phyloP scores from a whole-genome alignment of 2,888 invertebrate species.

The Latrodectus hesperus region DNA sequence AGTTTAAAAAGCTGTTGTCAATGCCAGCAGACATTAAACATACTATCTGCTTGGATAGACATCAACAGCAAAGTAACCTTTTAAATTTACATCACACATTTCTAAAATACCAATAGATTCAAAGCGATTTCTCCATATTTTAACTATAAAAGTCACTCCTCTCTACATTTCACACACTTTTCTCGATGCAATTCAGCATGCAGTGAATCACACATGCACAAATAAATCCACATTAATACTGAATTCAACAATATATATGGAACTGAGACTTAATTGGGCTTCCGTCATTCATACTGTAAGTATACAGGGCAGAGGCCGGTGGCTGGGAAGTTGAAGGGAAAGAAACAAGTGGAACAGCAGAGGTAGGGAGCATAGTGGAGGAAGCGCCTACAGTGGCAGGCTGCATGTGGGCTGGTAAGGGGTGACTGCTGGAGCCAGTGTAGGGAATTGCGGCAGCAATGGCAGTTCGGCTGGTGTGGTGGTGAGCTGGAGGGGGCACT shows the following conservation, averaged over 20 bases:
- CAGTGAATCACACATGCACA: background rate
- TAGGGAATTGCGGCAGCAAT: slow-evolving; percentile 75
- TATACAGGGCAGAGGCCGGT: slow-evolving; percentile 73
- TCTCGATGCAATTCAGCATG: slow-evolving; percentile 11
- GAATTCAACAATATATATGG: slow-evolving; percentile 79
- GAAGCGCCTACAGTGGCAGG: slow-evolving; percentile 72
- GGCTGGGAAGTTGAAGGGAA: slow-evolving; percentile 80
- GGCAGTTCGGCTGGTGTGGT: slow-evolving; percentile 79
- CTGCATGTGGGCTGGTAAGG: slow-evolving; percentile 87
- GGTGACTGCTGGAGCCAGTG: slow-evolving; percentile 80
- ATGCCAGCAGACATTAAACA: slow-evolving; percentile 23
- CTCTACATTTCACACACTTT: slow-evolving; percentile 27
- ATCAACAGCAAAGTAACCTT: slow-evolving; percentile 6
- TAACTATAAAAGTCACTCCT: background rate
- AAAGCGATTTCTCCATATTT: slow-evolving; percentile 28
- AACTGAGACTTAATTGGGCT: slow-evolving; percentile 83
- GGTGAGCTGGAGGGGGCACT: slow-evolving; percentile 87
- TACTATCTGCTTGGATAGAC: slow-evolving; percentile 18
- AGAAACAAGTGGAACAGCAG: slow-evolving; percentile 59
- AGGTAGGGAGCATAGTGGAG: slow-evolving; percentile 73
- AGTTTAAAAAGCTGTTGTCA: slow-evolving; percentile 52
- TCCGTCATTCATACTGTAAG: slow-evolving; percentile 82
- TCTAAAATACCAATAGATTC: slow-evolving; percentile 46
- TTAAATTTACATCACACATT: slow-evolving; percentile 29
- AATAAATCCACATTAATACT: background rate